A percentile compares a stretch with the other conserved stretches of the same genome.
Conservation (phyloP, 1,140 invertebrate genomes). For the Drosophila quadrilineata region DNA sequence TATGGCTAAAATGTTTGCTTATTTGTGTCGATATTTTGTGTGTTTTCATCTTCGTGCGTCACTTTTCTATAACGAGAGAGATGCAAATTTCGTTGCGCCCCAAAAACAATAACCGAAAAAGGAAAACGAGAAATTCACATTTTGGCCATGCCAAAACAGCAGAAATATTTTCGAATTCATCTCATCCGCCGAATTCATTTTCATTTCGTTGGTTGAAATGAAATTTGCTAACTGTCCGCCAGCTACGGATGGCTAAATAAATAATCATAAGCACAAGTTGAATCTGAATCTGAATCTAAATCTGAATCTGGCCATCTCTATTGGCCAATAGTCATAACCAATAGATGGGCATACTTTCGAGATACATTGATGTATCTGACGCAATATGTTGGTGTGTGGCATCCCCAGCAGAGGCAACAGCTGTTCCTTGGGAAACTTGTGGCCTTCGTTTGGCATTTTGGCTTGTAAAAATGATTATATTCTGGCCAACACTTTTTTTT, state of each 20-base stretch:
- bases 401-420: conserved; percentile 18
- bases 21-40: conserved; percentile 10
- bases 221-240: conserved; percentile 31
- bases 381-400: conserved; percentile 14
- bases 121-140: no score
- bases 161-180: conserved; percentile 2
- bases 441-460: conserved; percentile 22
- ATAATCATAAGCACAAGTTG: conserved; percentile 22
- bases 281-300: conserved; percentile 13
- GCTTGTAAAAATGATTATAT: conserved; percentile 8
- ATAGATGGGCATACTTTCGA: conserved; percentile 7
- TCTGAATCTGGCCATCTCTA: conserved; percentile 16
- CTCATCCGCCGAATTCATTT: conserved; percentile 17
- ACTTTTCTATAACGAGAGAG: conserved; percentile 29
- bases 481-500: conserved; percentile 24
- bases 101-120: no score
- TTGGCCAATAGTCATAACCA: conserved; percentile 26
- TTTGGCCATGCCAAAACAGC: not conserved
- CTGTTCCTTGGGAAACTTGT: not conserved
- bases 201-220: conserved; percentile 10
- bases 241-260: conserved; percentile 21
- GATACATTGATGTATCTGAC: conserved; percentile 6
- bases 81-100: conserved; percentile 33
- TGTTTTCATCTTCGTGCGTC: conserved; percentile 29
- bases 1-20: conserved; percentile 14